Conservation (phyloP, 2,113 vertebrate species). For the Brachirus orientalis region DNA sequence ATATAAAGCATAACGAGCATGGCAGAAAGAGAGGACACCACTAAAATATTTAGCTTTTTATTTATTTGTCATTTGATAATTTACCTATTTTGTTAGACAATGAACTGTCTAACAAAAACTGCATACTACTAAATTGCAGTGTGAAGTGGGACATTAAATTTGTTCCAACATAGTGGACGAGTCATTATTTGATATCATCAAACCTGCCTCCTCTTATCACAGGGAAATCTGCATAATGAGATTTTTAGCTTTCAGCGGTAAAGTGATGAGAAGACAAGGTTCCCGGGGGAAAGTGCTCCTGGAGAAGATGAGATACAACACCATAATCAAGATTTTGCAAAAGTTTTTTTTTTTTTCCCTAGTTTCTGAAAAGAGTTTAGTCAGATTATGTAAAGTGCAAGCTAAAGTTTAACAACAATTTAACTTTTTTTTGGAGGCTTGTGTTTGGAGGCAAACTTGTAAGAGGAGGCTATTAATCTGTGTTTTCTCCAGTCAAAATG, state of each 20-base stretch:
- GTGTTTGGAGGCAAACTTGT: conserved; percentile 22
- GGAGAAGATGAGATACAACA: neutral
- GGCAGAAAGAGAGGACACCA: too few species aligned
- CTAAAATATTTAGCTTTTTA: too few species aligned
- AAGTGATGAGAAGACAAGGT: conserved; percentile 3
- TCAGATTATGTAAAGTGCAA: conserved; percentile 1
- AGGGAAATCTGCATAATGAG: conserved; percentile 35
- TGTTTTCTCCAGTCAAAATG: conserved; percentile 41
- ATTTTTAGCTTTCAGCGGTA: conserved; percentile 7
- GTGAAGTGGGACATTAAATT: neutral
- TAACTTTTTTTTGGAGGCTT: neutral
- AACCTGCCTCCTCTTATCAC: conserved; percentile 32
- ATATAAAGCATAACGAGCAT: too few species aligned
- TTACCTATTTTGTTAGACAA: too few species aligned
- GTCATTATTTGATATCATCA: conserved; percentile 44
- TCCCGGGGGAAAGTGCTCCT: conserved; percentile 10
- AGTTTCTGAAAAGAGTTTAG: conserved; percentile 4
- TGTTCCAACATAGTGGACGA: neutral
- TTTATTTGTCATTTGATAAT: too few species aligned
- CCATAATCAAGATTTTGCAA: conserved; percentile 5
- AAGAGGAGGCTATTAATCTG: conserved; percentile 58
- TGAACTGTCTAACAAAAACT: neutral
- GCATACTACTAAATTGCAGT: neutral
- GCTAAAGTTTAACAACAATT: neutral
- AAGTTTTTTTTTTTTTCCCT: neutral